Evolutionary conservation across 2,113 vertebrate genomes (phyloP).

Genomic region (Aldabrachelys gigantea): DNA sequence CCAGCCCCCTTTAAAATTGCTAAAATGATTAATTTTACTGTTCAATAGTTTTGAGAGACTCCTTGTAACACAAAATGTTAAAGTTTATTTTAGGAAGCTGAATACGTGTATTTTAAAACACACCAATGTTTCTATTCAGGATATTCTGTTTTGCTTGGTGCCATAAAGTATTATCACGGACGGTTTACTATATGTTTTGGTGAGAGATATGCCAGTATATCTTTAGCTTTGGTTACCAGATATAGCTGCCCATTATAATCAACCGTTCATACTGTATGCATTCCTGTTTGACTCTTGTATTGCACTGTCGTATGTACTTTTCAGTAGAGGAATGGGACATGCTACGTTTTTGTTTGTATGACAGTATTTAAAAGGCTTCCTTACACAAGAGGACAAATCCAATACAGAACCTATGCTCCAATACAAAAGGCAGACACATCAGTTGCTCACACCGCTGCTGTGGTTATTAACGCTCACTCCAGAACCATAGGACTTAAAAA

Average conservation of each 20-base stretch:
- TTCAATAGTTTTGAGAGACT: constrained; percentile 1
- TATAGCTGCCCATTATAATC: constrained; percentile 26
- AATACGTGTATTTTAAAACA: background rate
- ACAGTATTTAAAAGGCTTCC: background rate
- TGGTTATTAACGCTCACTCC: background rate
- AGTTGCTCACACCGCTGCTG: background rate
- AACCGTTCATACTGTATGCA: background rate
- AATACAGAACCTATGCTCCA: background rate
- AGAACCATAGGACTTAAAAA: background rate
- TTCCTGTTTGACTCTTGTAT: background rate
- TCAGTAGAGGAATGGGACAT: background rate
- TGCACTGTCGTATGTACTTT: background rate
- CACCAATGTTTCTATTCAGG: background rate
- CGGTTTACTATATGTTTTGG: constrained; percentile 22
- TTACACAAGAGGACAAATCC: background rate
- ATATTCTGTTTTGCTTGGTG: constrained; percentile 37
- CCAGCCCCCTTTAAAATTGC: background rate
- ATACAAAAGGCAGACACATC: background rate
- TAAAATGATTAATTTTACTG: constrained; percentile 36
- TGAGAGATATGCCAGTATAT: constrained; percentile 34
- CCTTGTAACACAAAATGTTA: constrained; percentile 19
- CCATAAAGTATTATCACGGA: constrained; percentile 4
- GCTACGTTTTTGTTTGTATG: constrained; percentile 41
- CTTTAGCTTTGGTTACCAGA: constrained; percentile 34
- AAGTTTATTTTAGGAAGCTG: background rate